A percentile compares a stretch with the other conserved stretches of the same genome.
Conservation (phyloP, 2,888 invertebrate genomes). For the Cantharis nigra region DNA sequence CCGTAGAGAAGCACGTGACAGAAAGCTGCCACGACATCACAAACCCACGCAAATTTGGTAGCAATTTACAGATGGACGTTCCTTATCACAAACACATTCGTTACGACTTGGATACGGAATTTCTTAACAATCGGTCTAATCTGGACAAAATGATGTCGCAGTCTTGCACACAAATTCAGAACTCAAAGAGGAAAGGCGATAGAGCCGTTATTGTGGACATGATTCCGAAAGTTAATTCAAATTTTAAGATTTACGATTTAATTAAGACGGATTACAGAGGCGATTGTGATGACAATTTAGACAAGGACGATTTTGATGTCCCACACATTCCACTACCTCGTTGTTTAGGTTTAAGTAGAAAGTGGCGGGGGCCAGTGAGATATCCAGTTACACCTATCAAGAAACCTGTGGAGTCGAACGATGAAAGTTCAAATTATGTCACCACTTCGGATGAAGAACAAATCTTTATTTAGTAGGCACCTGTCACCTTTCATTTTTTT, state of each 20-base stretch:
- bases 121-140: neutral
- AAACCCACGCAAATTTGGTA: slow-evolving; percentile 45
- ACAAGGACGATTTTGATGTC: slow-evolving; percentile 13
- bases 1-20: slow-evolving; percentile 50
- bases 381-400: slow-evolving; percentile 71
- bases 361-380: slow-evolving; percentile 66
- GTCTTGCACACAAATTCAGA: slow-evolving; percentile 46
- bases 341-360: slow-evolving; percentile 63
- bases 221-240: slow-evolving; percentile 44
- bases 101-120: slow-evolving; percentile 50
- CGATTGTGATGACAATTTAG: neutral
- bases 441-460: slow-evolving; percentile 65
- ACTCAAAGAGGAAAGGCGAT: slow-evolving; percentile 34
- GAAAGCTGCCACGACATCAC: slow-evolving; percentile 52
- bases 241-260: neutral
- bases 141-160: slow-evolving; percentile 42
- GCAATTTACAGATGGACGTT: slow-evolving; percentile 46
- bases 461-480: slow-evolving; percentile 61
- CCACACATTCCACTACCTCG: slow-evolving; percentile 60
- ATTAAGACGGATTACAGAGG: neutral
- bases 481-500: neutral
- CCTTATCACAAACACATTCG: slow-evolving; percentile 56
- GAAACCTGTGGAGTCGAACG: slow-evolving; percentile 39
- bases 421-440: slow-evolving; percentile 57
- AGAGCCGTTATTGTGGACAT: slow-evolving; percentile 49